Evolutionary conservation across 2,113 vertebrate species (phyloP), one percentile per base, ranked within the genome.

Genomic region (Boleophthalmus pectinirostris): DNA sequence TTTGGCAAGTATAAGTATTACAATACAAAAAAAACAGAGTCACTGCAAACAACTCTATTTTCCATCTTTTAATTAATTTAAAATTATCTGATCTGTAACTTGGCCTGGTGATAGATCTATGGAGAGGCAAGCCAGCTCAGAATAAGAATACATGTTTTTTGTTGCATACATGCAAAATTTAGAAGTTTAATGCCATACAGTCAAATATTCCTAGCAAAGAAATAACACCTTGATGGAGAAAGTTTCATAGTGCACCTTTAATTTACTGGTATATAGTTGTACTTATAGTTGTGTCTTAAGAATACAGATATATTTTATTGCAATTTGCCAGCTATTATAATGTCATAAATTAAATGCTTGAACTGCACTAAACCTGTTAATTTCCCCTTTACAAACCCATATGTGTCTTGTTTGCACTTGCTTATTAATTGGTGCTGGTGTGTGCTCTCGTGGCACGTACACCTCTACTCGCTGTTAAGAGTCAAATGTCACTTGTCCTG

Each of bases 401-500:
- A 23, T 24, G 14, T 29, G 15, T 25, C 46, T 45, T n/a, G 15
- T 70, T 77, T 71, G 15, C 72, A 15, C 29, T 64, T 63, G 25
- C 13, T 45, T 24, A 0, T 71, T 20, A 68, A 57, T 47, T 45
- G 46, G 54, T 66, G 12, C 16, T 60, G 58, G 49, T 58, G 0
- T 1, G 58, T 57, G 74, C 61, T 1, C 23, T 38, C 33, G 2
- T 16, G 57, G 29, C 63, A 72, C 38, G 25, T 66, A 67, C 78
- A 75, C 65, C 24, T 69, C 67, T 33, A 21, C 69, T 73, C 14
- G 12, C 69, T 18, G 69, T 77, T 51, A 11, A 29, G 60, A 69
- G 60, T 81, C 78, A 69, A 74, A 77, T 72, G 67, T 83, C 76
- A 46, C 35, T 35, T 43, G 70, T 57, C 47, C 21, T 67, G 60